phyloP scores from a whole-genome alignment of 2,888 invertebrate genomes.

The Atethmia centrago region DNA sequence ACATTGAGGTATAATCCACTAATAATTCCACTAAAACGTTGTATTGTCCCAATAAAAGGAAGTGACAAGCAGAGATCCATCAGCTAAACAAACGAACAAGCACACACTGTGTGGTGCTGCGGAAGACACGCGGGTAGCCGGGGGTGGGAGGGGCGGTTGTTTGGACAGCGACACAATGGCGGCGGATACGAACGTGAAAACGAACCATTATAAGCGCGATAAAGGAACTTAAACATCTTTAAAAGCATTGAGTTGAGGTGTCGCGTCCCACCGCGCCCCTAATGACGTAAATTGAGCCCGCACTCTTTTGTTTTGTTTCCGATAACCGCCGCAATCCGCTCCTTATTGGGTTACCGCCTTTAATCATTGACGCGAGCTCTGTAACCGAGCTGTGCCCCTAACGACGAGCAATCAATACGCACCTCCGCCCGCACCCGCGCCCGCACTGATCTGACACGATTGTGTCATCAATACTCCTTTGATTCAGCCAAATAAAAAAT shows the following conservation, averaged over 20 bases:
- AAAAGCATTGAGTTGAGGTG: conserved; percentile 77
- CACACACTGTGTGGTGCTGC: conserved; percentile 69
- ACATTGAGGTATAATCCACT: conserved; percentile 63
- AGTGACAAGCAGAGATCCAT: conserved; percentile 68
- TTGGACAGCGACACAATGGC: conserved; percentile 83
- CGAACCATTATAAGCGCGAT: conserved; percentile 74
- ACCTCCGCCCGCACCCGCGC: conserved; percentile 50
- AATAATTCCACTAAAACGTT: conserved; percentile 66
- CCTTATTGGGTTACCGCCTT: conserved; percentile 87
- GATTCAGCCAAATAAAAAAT: conserved; percentile 80
- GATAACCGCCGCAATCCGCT: conserved; percentile 78
- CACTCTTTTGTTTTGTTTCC: conserved; percentile 85
- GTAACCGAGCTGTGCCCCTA: conserved; percentile 73
- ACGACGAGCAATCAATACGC: conserved; percentile 80
- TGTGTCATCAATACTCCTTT: conserved; percentile 87
- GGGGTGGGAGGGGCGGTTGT: conserved; percentile 66
- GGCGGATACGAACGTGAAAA: conserved; percentile 80
- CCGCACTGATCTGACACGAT: conserved; percentile 53
- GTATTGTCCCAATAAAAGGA: conserved; percentile 71
- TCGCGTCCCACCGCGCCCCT: conserved; percentile 70
- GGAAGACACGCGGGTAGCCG: conserved; percentile 64
- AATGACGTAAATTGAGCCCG: conserved; percentile 87
- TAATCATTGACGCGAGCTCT: conserved; percentile 83
- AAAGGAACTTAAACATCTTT: conserved; percentile 72
- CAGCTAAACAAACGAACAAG: conserved; percentile 64